Conservation (phyloP, 2,797 vertebrate genomes). For the Anas acuta region DNA sequence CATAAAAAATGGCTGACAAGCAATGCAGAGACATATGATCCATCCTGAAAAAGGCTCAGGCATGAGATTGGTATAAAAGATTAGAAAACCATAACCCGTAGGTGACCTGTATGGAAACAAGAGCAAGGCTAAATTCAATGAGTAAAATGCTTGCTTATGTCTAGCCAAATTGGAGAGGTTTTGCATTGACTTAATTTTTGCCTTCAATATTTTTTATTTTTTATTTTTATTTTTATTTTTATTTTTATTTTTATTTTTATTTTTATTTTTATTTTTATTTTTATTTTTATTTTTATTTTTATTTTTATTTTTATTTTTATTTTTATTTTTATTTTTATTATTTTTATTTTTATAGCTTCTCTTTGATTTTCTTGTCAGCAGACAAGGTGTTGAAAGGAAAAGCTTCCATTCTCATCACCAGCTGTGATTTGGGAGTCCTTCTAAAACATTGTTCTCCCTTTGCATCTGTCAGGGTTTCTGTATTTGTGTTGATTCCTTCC, state of each 20-base stretch:
- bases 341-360: background rate
- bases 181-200: background rate
- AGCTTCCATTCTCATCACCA: background rate
- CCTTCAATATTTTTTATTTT: background rate
- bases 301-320: too few relatives aligned
- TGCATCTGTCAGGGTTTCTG: background rate
- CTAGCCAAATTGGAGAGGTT: background rate
- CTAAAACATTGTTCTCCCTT: background rate
- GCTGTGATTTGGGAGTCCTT: background rate
- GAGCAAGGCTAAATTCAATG: background rate
- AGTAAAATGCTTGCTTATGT: background rate
- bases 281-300: too few relatives aligned
- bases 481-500: background rate
- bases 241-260: too few relatives aligned
- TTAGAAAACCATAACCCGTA: constrained; percentile 46
- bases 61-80: constrained; percentile 10
- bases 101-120: constrained; percentile 18
- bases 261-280: too few relatives aligned
- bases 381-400: background rate
- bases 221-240: too few relatives aligned
- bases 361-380: background rate
- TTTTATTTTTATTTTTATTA: too few relatives aligned
- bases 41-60: constrained; percentile 24
- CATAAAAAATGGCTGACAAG: constrained; percentile 14
- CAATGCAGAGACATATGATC: constrained; percentile 12